Base-by-base conservation (phyloP, 2,797 vertebrate species). In the Hephaestus fuliginosus region DNA sequence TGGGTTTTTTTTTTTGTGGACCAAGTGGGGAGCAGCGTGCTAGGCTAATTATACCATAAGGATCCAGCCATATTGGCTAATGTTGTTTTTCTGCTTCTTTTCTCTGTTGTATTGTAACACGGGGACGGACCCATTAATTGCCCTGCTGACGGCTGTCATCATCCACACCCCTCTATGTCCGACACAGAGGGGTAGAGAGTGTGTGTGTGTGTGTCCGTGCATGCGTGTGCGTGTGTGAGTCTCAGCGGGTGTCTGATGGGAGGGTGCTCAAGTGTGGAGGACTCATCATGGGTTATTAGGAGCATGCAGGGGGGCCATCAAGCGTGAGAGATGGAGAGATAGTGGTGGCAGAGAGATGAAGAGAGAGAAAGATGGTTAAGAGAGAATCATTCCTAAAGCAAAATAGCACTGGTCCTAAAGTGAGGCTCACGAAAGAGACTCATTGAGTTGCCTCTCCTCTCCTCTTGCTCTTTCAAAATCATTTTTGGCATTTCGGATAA, bases 221-320 rank as follows among this genome's bases (percentile, higher is more conserved):
- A 70, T 72, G 22, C 64, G 64, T 52, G 70, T 85, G 76, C 80
- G 79, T 77, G 70, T 76, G 70, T 43, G 46, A 7, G 84, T 89
- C 90, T 87, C 94, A 89, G 93, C 68, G 88, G 93, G 94, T 89
- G 91, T 92, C 95, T 95, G 95, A 95, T 95, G 91, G 91, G 91
- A 94, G 94, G 91, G 93, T 95, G 93, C 93, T 95, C 93, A 93
- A 93, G 94, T 95, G 95, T 95, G 91, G 93, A 95, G 93, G 93
- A 95, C 94, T 95, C 94, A 96, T 96, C 95, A 95, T 95, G 93
- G 92, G 90, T 93, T 96, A 95, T 96, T 96, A 96, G 91, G 91
- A 92, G 91, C 86, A 83, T 92, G 92, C 91, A 92, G 94, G 88
- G 92, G 92, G 89, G 63, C 88, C 82, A 89, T 92, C 82, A 92